Evolutionary conservation across 2,113 vertebrate species (phyloP).

Genomic region (Syngnathus floridae): DNA sequence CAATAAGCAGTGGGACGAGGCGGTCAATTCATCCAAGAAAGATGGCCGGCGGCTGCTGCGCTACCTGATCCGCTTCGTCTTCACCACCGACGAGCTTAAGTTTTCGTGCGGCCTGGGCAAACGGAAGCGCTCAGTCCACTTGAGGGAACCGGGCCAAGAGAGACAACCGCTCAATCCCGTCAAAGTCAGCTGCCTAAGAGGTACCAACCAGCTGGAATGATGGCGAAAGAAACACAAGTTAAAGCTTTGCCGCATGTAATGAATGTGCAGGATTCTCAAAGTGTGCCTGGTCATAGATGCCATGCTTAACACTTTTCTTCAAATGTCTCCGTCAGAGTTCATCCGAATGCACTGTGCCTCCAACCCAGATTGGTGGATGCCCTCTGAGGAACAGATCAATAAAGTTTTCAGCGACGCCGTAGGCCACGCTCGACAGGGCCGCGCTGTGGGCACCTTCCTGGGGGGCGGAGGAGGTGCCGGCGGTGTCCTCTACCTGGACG

Average conservation of each 20-base stretch:
- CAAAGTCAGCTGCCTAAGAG: conserved; percentile 99
- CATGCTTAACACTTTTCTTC: not conserved
- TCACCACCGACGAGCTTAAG: conserved; percentile 98
- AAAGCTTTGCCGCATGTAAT: not conserved
- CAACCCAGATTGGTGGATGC: conserved; percentile 99
- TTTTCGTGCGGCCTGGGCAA: conserved; percentile 99
- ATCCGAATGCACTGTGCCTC: conserved; percentile 99
- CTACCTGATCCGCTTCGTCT: conserved; percentile 98
- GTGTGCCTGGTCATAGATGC: not conserved
- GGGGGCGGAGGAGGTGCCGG: conserved; percentile 63
- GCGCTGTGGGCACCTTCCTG: conserved; percentile 90
- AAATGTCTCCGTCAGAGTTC: conserved; percentile 76
- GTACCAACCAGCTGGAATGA: conserved; percentile 58
- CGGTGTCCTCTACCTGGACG: conserved; percentile 83
- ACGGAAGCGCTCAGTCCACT: conserved; percentile 98
- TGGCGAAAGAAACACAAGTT: no score
- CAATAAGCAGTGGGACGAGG: conserved; percentile 98
- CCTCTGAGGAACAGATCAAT: conserved; percentile 97
- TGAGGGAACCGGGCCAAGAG: conserved; percentile 92
- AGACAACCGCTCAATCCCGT: conserved; percentile 96
- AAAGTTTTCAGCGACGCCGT: conserved; percentile 98
- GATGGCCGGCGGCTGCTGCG: conserved; percentile 91
- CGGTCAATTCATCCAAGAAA: conserved; percentile 98
- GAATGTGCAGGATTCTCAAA: not conserved
- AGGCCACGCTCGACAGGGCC: conserved; percentile 92